Base-by-base conservation (phyloP, 2,797 vertebrate species). In the Anabacerthia variegaticeps region DNA sequence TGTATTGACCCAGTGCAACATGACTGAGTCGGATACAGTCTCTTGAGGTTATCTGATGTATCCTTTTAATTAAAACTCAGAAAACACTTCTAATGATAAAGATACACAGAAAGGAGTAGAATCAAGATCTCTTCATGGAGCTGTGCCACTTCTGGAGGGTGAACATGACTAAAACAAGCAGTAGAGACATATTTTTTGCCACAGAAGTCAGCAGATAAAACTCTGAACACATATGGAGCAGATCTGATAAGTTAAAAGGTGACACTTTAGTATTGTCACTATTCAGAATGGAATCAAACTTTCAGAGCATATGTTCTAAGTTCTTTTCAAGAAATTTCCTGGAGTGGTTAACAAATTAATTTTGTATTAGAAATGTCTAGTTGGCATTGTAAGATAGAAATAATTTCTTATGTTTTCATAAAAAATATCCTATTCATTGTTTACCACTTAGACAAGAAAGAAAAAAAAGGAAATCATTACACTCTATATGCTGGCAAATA, bases 31-130 rank as follows among this genome's bases (percentile, higher is more conserved):
- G 1, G 15, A 44, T 66, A 48, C 22, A 51, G 66, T 36, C 84
- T 83, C 81, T 55, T 30, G 89, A 91, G 87, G n/a, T 24, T 58
- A 54, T 54, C 67, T 37, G 75, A 89, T 89, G 37, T 66, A 68
- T 69, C 24, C 72, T 76, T 88, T 85, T 84, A 95, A 94, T 88
- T 96, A 93, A 96, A 96, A 84, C 61, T 88, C 73, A 78, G 32
- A 75, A 84, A 89, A 49, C 15, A 59, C 48, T 85, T 85, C 44
- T 44, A 68, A 84, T 86, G 54, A 86, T 75, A 89, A 93, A 88
- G 69, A 91, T 55, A 75, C 36, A 51, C 14, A 89, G 62, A 66
- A 73, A 92, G 51, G 21, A 90, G 44, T 3, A 76, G 51, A 84
- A 88, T 43, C 3, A 3, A 81, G 44, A 84, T 79, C 32, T 78